These are phyloP conservation scores for Gymnocypris eckloni DNA, from an alignment of 2,797 vertebrate genomes.

Conservation along the genomic window DNA sequence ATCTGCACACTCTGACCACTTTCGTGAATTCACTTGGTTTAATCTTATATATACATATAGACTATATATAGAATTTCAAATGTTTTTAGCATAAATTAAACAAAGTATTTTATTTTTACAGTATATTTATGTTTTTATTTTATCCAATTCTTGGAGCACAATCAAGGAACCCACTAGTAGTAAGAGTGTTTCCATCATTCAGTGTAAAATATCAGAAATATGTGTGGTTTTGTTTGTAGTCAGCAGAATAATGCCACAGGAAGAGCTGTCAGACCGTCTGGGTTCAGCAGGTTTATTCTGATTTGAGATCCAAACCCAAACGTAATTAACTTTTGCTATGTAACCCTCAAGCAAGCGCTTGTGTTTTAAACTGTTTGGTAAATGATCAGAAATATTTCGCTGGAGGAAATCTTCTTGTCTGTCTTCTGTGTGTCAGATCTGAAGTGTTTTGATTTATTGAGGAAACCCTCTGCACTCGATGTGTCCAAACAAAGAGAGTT, in stretches of 20 bases:
- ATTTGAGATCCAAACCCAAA: conserved; percentile 38
- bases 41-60: too few relatives aligned
- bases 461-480: not conserved
- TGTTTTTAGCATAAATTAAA: not conserved
- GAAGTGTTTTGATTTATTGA: conserved; percentile 23
- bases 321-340: conserved; percentile 50
- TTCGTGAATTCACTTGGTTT: not conserved
- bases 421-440: not conserved
- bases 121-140: conserved; percentile 6
- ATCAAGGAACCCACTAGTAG: not conserved
- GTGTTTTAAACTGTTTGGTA: conserved; percentile 1
- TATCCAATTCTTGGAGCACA: not conserved
- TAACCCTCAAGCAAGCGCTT: conserved; percentile 43
- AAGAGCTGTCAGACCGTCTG: not conserved
- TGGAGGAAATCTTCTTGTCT: conserved; percentile 1
- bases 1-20: conserved; percentile 30
- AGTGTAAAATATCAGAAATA: not conserved
- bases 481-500: not conserved
- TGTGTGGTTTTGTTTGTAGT: conserved; percentile 30
- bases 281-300: conserved; percentile 20
- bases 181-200: not conserved
- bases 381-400: conserved; percentile 14
- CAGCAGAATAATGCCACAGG: not conserved
- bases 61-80: too few relatives aligned
- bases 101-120: not conserved